phyloP scores from a whole-genome alignment of 2,888 invertebrate genomes.

The Campopleginae sp. region DNA sequence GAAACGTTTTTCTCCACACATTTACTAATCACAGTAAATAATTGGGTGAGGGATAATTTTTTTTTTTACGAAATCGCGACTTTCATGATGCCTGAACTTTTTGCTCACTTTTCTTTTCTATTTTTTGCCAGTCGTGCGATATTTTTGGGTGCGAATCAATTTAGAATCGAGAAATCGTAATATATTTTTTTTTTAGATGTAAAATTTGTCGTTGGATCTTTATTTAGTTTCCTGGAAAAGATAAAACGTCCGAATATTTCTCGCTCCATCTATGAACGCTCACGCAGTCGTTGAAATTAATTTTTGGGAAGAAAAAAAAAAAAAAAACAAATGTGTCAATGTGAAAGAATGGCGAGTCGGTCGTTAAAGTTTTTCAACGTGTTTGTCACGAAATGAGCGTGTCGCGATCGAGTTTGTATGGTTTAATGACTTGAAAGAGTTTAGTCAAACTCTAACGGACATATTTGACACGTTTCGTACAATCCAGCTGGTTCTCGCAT shows the following conservation, averaged over 20 bases:
- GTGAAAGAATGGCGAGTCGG: not conserved
- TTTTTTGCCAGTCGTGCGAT: too few relatives aligned
- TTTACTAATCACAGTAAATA: not conserved
- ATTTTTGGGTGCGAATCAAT: too few relatives aligned
- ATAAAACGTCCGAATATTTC: not conserved
- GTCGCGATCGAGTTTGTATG: slow-evolving; percentile 13
- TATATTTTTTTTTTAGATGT: too few relatives aligned
- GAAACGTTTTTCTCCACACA: not conserved
- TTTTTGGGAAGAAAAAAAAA: not conserved
- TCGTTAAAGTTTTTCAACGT: not conserved
- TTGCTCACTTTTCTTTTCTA: too few relatives aligned
- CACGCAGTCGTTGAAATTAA: slow-evolving; percentile 9
- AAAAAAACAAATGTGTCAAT: not conserved
- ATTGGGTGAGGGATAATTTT: not conserved
- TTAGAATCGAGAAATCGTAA: too few relatives aligned
- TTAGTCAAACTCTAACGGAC: slow-evolving; percentile 25
- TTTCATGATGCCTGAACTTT: not conserved
- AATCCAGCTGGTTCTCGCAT: slow-evolving; percentile 36
- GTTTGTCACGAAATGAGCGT: not conserved
- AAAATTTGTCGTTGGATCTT: not conserved
- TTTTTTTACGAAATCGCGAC: not conserved
- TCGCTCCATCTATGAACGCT: not conserved
- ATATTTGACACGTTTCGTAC: slow-evolving; percentile 39
- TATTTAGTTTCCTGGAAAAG: not conserved
- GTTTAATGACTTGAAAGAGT: slow-evolving; percentile 25